Base-by-base conservation (phyloP, 2,113 vertebrate genomes). In the Acrocephalus kingi region DNA sequence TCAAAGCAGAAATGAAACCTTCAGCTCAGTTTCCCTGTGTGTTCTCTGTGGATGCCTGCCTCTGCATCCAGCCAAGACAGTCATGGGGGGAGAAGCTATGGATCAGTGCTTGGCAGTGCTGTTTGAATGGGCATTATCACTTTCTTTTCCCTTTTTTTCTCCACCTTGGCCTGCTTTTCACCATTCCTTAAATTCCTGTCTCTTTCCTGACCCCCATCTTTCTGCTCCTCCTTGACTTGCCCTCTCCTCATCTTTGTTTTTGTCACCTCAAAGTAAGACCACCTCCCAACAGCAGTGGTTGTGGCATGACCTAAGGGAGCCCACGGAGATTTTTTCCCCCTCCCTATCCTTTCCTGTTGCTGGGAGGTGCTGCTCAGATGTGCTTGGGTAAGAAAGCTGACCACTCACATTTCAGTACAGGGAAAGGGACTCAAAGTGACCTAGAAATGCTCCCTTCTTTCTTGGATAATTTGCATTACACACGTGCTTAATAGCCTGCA, bases 401-500 rank as follows among this genome's bases (percentile, higher is more conserved):
- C 75, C 35, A 14, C 43, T 80, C 39, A n/a, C 43, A 59, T 84
- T 83, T 83, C 46, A n/a, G 64, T 41, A 49, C 69, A 33, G 2
- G 5, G 35, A 25, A 77, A 62, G 35, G 25, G 39, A 41, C 59
- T 73, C 78, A 55, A 76, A 71, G 59, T 86, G 87, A 95, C 88
- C 79, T 86, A 39, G 67, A 84, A 69, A 54, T 3, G 15, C 28
- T 63, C 20, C 14, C 6, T 89, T 48, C 52, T 91, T 84, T 55
- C 77, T 61, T 78, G 61, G 12, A 24, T 89, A 52, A 92, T 85
- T 90, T 92, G 85, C 35, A 21, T 64, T 63, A 33, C 21, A 62
- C 15, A 28, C 4, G 2, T 88, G 83, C 41, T 96, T 96, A 93
- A 94, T 59, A 72, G 73, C 25, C 85, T 94, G 94, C 52, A 86